Base-by-base conservation (phyloP, 2,113 vertebrate species). In the Setophaga coronata region DNA sequence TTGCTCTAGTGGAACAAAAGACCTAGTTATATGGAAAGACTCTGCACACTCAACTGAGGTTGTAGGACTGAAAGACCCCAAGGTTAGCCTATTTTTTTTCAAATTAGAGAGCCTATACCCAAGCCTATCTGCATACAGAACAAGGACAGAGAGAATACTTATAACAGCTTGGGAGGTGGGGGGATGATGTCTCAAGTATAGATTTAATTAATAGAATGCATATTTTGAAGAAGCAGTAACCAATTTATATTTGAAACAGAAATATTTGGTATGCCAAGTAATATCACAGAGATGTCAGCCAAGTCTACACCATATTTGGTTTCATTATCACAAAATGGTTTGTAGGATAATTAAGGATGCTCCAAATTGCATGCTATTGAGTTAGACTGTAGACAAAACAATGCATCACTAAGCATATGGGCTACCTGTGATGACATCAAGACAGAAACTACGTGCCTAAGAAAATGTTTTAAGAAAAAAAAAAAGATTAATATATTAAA, bases 1-100 rank as follows among this genome's bases (percentile, higher is more conserved):
- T 96, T 94, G 92, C 86, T 96, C 40, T 54, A 87, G 90, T 92
- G 64, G 64, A 95, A 96, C 56, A 94, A 92, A 95, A 96, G 64
- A 74, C 51, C 18, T 33, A 87, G 82, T 89, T 87, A 69, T 64
- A 90, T 38, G 53, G 85, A 86, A 90, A 89, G 80, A 82, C 53
- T 57, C 8, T 50, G 51, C 48, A 89, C 28, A 42, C 88, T 89
- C 86, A 90, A 42, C 64, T 92, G 65, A 60, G 57, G 76, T 84
- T 96, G 91, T 33, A 79, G 69, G 60, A 92, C 60, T 92, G 78
- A 54, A 85, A 97, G 64, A 95, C 53, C 93, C 84, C 60, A 79
- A 74, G 69, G 64, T 89, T 93, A 96, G 67, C 36, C 76, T 84
- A 50, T 50, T 79, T 96, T 81, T 53, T 74, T 42, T 61, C 53